Conservation (phyloP, 1,140 invertebrate species). For the Acromyrmex charruanus region DNA sequence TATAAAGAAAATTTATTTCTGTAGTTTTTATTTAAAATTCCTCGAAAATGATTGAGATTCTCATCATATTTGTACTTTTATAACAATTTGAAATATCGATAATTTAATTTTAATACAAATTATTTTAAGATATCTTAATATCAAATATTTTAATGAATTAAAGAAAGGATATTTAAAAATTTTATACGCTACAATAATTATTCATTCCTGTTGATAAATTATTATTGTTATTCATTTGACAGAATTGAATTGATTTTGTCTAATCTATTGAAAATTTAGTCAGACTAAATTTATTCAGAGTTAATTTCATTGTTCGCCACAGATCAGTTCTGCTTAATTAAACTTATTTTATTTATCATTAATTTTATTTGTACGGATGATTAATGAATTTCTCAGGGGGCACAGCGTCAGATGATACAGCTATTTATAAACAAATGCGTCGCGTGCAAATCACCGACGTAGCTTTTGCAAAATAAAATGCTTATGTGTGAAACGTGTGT, state of each 20-base stretch:
- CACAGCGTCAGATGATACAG: not conserved
- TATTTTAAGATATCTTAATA: not conserved
- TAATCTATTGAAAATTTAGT: not conserved
- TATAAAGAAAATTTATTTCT: not conserved
- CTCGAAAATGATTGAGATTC: not conserved
- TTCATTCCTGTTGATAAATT: slow-evolving; percentile 7
- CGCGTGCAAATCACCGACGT: slow-evolving; percentile 1
- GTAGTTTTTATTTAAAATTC: not conserved
- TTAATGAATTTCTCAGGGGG: slow-evolving; percentile 30
- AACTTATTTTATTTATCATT: slow-evolving; percentile 5
- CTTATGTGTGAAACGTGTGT: not conserved
- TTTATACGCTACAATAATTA: not conserved
- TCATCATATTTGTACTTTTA: not conserved
- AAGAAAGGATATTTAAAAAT: not conserved
- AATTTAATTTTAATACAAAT: slow-evolving; percentile 6
- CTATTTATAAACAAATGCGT: slow-evolving; percentile 39
- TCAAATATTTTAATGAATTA: not conserved
- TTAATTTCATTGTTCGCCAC: not conserved
- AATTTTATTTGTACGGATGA: slow-evolving; percentile 7
- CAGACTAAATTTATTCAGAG: not conserved
- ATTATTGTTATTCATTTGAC: slow-evolving; percentile 29
- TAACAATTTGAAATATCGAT: not conserved
- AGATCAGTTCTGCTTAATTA: not conserved
- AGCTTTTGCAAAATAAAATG: slow-evolving; percentile 35
- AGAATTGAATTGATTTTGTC: not conserved